Evolutionary conservation across 2,888 invertebrate genomes (phyloP), one percentile per base, ranked within the genome.

Genomic region (Cyclophora punctaria): DNA sequence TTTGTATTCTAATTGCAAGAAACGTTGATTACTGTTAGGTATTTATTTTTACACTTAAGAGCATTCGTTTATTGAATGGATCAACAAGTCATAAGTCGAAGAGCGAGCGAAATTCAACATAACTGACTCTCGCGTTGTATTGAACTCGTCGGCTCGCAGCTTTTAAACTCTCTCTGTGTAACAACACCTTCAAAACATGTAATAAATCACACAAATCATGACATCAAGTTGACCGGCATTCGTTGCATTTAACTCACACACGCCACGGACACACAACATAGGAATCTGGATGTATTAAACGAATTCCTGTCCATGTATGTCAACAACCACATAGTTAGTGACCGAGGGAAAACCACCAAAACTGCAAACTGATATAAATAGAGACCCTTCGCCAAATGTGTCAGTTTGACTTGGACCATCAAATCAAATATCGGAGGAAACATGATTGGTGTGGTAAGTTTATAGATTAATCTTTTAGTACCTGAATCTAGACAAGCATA

Each of bases 381-480:
- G 61, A 51, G 41, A 47, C 41, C 49, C 43, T 5, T 45, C 5
- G 34, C 35, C 48, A 48, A 60, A 54, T 63, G 58, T 55, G 53
- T 20, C 59, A 44, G 59, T 63, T 58, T 60, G 56, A 58, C 60
- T 56, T 53, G 46, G 53, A 52, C 48, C 51, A 55, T 53, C 45
- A 40, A 62, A 46, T 47, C 20, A 44, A 50, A 50, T 57, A 49
- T 59, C 57, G 55, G 57, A 60, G 46, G 47, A 44, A 66, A 68
- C 63, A 81, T 80, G 78, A 72, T 64, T 57, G 64, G 67, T 42
- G 63, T 75, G 73, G 79, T 81, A 51, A 81, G 78, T 75, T 41
- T 48, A 20, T 20, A 20, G 20, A 20, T 20, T 20, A 20, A 20
- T 20, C 20, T 20, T 20, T 20, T 20, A 2, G 20, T 20, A 20